A percentile compares a stretch with the other conserved stretches of the same genome.
These are phyloP conservation scores for Ornithorhynchus anatinus DNA, from an alignment of 2,113 vertebrate genomes.

Conservation along the genomic window DNA sequence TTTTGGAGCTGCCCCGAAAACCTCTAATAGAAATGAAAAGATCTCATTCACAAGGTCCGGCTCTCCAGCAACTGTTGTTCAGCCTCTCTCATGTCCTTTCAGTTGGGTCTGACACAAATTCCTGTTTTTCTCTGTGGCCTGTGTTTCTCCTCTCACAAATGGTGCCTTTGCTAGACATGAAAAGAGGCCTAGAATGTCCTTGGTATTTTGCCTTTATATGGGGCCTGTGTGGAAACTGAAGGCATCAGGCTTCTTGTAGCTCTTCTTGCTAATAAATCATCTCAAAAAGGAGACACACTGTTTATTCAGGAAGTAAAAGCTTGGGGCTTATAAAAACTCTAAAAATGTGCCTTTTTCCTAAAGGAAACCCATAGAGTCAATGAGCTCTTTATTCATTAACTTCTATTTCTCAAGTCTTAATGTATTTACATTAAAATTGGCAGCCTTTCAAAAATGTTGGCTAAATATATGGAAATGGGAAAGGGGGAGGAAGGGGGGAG, in stretches of 20 bases:
- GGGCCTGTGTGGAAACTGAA: neutral
- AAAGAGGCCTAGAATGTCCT: neutral
- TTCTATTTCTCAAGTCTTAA: neutral
- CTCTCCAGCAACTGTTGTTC: too few species aligned
- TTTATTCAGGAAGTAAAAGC: conserved; percentile 4
- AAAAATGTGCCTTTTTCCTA: conserved; percentile 29
- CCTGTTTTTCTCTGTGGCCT: conserved; percentile 38
- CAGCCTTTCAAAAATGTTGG: conserved; percentile 1
- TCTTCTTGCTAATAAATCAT: neutral
- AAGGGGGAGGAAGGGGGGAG: neutral
- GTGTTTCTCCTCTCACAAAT: rapidly evolving
- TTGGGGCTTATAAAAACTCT: conserved; percentile 23
- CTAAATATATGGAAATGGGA: neutral
- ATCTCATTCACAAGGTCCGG: too few species aligned
- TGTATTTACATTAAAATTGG: conserved; percentile 23
- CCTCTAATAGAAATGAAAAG: too few species aligned
- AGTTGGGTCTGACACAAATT: conserved; percentile 44
- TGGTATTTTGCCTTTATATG: rapidly evolving
- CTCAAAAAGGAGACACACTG: too few species aligned
- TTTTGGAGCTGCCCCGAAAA: neutral
- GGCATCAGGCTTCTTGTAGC: neutral
- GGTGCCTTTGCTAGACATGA: neutral
- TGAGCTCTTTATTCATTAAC: conserved; percentile 7
- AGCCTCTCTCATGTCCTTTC: neutral
- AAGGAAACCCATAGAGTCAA: neutral